phyloP scores from a whole-genome alignment of 2,888 invertebrate genomes.

The Coremacera marginata region DNA sequence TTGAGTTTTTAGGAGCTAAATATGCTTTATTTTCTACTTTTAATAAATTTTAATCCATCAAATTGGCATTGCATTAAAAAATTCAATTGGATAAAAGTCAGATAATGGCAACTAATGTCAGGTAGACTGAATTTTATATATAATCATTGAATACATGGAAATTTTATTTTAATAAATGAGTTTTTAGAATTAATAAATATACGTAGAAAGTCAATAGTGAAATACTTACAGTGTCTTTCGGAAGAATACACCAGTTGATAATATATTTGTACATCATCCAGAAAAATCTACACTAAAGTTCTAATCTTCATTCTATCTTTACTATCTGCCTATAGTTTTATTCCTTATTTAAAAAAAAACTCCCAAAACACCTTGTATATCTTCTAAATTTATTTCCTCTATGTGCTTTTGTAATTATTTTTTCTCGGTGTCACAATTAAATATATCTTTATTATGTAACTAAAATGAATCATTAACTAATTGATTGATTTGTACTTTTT shows the following conservation, averaged over 20 bases:
- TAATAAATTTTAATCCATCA: no score
- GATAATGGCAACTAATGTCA: no score
- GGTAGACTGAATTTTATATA: no score
- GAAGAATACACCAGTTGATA: background rate
- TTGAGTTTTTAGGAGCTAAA: no score
- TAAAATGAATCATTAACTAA: conserved; percentile 12
- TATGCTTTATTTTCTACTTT: no score
- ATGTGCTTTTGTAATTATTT: conserved; percentile 10
- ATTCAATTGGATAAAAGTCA: no score
- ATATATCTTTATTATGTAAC: background rate
- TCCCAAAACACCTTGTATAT: background rate
- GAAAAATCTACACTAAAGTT: background rate
- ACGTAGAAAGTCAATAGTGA: no score
- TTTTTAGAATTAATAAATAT: no score
- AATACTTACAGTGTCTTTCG: no score
- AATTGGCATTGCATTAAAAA: no score
- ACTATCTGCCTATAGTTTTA: background rate
- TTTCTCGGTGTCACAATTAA: conserved; percentile 12
- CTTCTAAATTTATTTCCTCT: background rate
- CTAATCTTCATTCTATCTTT: background rate
- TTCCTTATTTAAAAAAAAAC: background rate
- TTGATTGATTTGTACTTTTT: conserved; percentile 28
- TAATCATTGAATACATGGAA: no score
- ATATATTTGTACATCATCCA: background rate
- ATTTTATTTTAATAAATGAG: no score